Evolutionary conservation across 1,140 invertebrate species (phyloP), one percentile per base, ranked within the genome.

Genomic region (Trichogramma pretiosum): DNA sequence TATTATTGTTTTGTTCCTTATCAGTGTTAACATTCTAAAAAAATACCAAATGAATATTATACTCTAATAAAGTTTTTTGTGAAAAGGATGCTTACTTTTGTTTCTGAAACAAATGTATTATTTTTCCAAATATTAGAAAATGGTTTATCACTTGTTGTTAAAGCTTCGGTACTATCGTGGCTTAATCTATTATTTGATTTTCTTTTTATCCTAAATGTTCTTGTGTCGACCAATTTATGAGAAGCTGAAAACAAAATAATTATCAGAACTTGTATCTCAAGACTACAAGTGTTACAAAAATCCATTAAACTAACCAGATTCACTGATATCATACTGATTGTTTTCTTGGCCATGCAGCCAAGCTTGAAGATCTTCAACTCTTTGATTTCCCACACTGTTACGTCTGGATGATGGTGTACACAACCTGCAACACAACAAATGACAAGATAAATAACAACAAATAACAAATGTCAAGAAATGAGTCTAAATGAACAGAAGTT

Each of bases 151-250:
- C 33, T 36, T 51, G 37, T 36, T 37, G 33, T 21, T 37, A 46
- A 36, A 30, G 42, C 14, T 16, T 51, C 49, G 0, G 19, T 16
- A 5, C 3, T 11, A 2, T 51, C 43, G 32, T 41, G 46, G 22
- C 19, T 51, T 22, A 51, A 33, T 17, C 26, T 45, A 24, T 46
- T 46, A 9, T 28, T 28, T 28, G 49, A 46, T 30, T 38, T 21
- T n/a, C 49, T 40, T 52, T 74, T 75, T 5, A 72, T 64, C 51
- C 73, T 63, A 54, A 74, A 75, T 37, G 73, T 75, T 52, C 72
- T 60, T 3, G 72, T 70, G 47, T 75, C 70, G 11, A 74, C 62
- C 37, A 42, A 56, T 58, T 57, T 68, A 52, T 44, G 61, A 38
- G 28, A 53, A 46, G 14, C 43, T 50, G 39, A 16, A 18, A 30